These are phyloP conservation scores for Monarcha castaneiventris DNA, from an alignment of 2,113 vertebrate genomes.

Conservation along the genomic window DNA sequence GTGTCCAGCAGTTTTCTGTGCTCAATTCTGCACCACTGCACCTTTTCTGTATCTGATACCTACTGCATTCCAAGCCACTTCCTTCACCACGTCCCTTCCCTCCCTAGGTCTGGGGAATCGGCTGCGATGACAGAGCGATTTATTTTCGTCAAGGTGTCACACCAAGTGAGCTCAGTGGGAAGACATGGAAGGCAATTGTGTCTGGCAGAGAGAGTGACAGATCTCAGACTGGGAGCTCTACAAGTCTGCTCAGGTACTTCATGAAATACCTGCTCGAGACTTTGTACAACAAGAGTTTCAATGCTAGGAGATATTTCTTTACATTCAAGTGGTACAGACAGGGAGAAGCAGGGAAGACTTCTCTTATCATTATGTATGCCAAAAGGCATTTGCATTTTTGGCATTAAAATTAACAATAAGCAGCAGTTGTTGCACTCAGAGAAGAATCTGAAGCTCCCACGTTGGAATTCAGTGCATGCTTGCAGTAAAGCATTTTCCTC, in stretches of 20 bases:
- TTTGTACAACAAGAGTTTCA: neutral
- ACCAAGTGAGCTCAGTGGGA: slow-evolving; percentile 91
- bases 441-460: neutral
- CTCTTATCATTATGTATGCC: neutral
- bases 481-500: neutral
- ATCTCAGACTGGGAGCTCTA: slow-evolving; percentile 85
- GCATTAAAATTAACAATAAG: neutral
- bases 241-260: slow-evolving; percentile 86
- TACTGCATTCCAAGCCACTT: neutral
- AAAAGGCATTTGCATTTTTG: neutral
- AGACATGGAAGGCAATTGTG: slow-evolving; percentile 86
- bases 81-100: neutral
- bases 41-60: neutral
- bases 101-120: slow-evolving; percentile 87
- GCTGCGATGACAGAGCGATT: slow-evolving; percentile 82
- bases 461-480: neutral
- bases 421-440: neutral
- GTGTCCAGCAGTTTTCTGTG: neutral
- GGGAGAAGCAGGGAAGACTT: neutral
- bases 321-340: neutral
- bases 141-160: slow-evolving; percentile 94
- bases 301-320: neutral
- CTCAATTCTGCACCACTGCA: neutral
- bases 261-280: neutral
- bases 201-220: slow-evolving; percentile 82